Evolutionary conservation across 92 coral and sea anemone genomes (phyloP).

Genomic region (Zoanthus solanderi): DNA sequence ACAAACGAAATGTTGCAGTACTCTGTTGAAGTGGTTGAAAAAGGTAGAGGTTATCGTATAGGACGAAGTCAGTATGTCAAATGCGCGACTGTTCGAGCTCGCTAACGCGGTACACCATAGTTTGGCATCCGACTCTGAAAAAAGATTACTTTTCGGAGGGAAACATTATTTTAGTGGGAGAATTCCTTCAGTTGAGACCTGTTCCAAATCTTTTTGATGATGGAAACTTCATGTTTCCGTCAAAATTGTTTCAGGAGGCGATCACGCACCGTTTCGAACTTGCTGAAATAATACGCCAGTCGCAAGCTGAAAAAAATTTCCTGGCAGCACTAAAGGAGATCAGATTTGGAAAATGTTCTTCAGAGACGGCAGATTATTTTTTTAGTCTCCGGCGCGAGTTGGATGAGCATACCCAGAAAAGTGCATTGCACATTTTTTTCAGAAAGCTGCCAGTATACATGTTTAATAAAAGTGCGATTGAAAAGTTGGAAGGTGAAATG

Average conservation of each 20-base stretch:
- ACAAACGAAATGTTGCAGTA: conserved; percentile 14
- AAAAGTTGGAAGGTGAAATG: conserved; percentile 30
- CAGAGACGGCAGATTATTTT: conserved; percentile 20
- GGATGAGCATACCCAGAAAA: not conserved
- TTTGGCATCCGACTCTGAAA: not conserved
- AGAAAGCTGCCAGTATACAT: conserved; percentile 15
- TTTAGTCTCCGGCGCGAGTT: conserved; percentile 19
- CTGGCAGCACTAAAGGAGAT: conserved; percentile 28
- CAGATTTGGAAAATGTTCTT: conserved; percentile 23
- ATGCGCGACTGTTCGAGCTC: conserved; percentile 49
- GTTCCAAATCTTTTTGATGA: conserved; percentile 59
- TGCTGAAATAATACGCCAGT: conserved; percentile 23
- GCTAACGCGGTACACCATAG: conserved; percentile 53
- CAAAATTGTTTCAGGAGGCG: conserved; percentile 32
- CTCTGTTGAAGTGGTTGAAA: conserved; percentile 53
- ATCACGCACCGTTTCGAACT: conserved; percentile 51
- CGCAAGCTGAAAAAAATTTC: conserved; percentile 13
- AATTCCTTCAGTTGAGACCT: conserved; percentile 61
- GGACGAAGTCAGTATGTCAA: conserved; percentile 63
- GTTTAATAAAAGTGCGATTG: conserved; percentile 28
- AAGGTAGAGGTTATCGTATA: conserved; percentile 38
- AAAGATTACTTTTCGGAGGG: conserved; percentile 49
- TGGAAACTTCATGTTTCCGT: conserved; percentile 48
- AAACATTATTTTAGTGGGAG: conserved; percentile 66
- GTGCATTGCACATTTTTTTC: conserved; percentile 48